A percentile compares a stretch with the other conserved stretches of the same genome.
phyloP scores from a whole-genome alignment of 1,140 invertebrate genomes.

The Drosophila truncata region DNA sequence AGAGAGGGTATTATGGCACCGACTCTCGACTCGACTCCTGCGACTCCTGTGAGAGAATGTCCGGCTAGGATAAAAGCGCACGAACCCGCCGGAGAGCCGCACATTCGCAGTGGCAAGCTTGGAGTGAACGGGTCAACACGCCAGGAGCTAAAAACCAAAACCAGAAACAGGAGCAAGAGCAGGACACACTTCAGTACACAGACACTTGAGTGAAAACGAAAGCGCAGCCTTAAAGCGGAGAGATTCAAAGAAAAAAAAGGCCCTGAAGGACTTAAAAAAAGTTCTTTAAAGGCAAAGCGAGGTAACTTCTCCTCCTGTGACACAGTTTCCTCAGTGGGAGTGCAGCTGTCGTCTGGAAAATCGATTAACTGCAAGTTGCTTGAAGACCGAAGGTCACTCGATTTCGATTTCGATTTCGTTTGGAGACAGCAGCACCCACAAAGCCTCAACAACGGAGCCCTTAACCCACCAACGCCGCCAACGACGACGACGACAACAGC shows the following conservation, averaged over 20 bases:
- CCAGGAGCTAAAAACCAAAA: slow-evolving; percentile 27
- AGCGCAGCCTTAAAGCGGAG: slow-evolving; percentile 40
- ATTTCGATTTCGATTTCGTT: slow-evolving; percentile 52
- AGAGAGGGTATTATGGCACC: slow-evolving; percentile 46
- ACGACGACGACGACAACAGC: slow-evolving; percentile 51
- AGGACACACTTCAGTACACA: not conserved
- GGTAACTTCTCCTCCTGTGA: slow-evolving; percentile 11
- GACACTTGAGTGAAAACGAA: slow-evolving; percentile 70
- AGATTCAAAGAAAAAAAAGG: not conserved
- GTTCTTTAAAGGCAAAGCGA: not conserved
- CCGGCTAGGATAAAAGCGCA: slow-evolving; percentile 52
- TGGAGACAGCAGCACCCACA: slow-evolving; percentile 45
- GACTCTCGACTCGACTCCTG: slow-evolving; percentile 27
- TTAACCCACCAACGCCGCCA: slow-evolving; percentile 42
- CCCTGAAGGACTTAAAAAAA: not conserved
- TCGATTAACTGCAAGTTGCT: slow-evolving; percentile 35
- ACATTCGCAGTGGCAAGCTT: slow-evolving; percentile 69
- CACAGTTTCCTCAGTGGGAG: slow-evolving; percentile 36
- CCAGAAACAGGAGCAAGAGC: slow-evolving; percentile 16
- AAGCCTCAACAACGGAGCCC: slow-evolving; percentile 85
- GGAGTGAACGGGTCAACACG: slow-evolving; percentile 50
- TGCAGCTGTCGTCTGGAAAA: slow-evolving; percentile 35
- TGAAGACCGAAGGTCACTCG: slow-evolving; percentile 54
- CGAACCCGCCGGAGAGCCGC: slow-evolving; percentile 23
- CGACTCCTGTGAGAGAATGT: slow-evolving; percentile 27